These are phyloP conservation scores for Pseudococcus viburni DNA, from an alignment of 2,888 invertebrate genomes.

Conservation along the genomic window DNA sequence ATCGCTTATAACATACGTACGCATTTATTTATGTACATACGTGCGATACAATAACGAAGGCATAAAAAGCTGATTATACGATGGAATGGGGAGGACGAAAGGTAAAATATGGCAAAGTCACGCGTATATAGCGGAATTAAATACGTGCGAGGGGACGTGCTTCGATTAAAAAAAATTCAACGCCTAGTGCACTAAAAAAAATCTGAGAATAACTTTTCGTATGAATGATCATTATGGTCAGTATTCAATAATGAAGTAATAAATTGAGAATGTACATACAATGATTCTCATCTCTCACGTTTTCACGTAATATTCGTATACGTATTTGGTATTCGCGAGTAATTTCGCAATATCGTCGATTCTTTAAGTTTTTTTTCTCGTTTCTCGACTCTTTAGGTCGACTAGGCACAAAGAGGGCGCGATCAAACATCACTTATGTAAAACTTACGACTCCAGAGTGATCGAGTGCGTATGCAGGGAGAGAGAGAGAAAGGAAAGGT, in stretches of 20 bases:
- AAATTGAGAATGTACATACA: conserved; percentile 24
- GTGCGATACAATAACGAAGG: neutral
- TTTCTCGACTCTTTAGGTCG: neutral
- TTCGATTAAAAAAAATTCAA: conserved; percentile 37
- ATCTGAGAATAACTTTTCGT: neutral
- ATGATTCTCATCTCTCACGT: conserved; percentile 39
- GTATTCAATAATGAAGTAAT: conserved; percentile 20
- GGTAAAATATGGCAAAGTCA: neutral
- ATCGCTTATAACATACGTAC: neutral
- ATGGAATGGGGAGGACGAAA: neutral
- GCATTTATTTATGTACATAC: neutral
- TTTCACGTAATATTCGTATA: conserved; percentile 46
- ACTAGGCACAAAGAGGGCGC: neutral
- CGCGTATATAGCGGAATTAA: conserved; percentile 21
- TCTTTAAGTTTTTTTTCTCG: neutral
- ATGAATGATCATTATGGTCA: conserved; percentile 29
- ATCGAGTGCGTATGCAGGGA: neutral
- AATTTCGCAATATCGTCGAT: neutral
- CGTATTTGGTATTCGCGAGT: conserved; percentile 6
- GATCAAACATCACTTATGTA: conserved; percentile 42
- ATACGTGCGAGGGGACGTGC: conserved; percentile 14
- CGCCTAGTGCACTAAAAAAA: neutral
- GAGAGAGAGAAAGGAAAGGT: conserved; percentile 23
- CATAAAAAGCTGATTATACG: neutral
- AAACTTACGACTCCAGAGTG: neutral